Percentiles rank a stretch among this genome's conserved stretches.
Evolutionary conservation across 2,797 vertebrate genomes (phyloP).

Genomic region (Brotula barbata): DNA sequence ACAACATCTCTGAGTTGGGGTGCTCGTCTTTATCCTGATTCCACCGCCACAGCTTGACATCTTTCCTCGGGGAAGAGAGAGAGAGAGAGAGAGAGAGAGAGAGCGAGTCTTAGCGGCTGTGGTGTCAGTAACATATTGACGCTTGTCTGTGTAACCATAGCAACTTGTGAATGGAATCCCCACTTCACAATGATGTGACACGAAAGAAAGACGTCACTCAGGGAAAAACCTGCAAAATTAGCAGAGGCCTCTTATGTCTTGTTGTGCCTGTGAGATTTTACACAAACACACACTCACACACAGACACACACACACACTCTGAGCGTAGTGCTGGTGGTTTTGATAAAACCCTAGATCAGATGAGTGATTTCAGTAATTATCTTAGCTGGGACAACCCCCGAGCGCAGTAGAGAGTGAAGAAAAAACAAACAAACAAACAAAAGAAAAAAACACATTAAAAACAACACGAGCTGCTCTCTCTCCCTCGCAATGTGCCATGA

Average conservation of each 20-base stretch:
- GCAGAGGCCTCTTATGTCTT: slow-evolving; percentile 1
- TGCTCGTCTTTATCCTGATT: background rate
- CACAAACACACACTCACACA: slow-evolving; percentile 1
- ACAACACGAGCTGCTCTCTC: slow-evolving; percentile 43
- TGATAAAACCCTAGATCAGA: slow-evolving; percentile 26
- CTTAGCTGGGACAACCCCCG: slow-evolving; percentile 49
- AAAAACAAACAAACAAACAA: background rate
- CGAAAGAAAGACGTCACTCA: slow-evolving; percentile 22
- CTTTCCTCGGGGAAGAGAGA: slow-evolving; percentile 33
- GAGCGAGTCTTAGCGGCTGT: slow-evolving; percentile 18
- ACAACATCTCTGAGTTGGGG: background rate
- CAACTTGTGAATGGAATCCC: slow-evolving; percentile 63
- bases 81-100: background rate
- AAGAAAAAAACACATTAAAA: background rate
- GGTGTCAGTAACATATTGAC: slow-evolving; percentile 57
- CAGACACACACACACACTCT: background rate
- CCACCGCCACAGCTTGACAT: background rate
- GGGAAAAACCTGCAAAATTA: slow-evolving; percentile 3
- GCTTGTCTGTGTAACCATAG: slow-evolving; percentile 60
- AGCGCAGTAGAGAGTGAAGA: background rate
- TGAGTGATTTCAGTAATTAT: slow-evolving; percentile 48
- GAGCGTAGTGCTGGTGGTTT: background rate
- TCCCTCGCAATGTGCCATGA: slow-evolving; percentile 44
- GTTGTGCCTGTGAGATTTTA: slow-evolving; percentile 1
- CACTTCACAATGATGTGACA: slow-evolving; percentile 14